phyloP scores from a whole-genome alignment of 2,797 vertebrate species.

The Cyprinella venusta region DNA sequence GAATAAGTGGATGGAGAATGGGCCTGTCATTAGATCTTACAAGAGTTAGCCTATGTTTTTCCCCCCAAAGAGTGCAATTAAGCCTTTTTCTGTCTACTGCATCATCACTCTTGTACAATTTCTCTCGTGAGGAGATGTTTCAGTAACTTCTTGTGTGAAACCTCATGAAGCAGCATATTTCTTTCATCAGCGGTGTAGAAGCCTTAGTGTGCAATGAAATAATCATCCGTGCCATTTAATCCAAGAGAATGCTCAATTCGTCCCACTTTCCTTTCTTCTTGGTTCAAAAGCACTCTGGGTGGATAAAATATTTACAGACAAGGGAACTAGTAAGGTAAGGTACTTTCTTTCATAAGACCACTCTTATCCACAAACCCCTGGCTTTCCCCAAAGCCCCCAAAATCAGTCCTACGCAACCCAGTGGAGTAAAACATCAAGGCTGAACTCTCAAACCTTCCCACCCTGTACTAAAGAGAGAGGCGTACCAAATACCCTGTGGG shows the following conservation, averaged over 20 bases:
- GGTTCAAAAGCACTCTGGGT: slow-evolving; percentile 53
- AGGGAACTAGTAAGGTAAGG: slow-evolving; percentile 62
- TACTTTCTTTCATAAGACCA: slow-evolving; percentile 28
- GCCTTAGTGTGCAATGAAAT: slow-evolving; percentile 71
- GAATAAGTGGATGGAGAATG: neutral
- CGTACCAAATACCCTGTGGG: slow-evolving; percentile 74
- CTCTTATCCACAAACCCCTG: slow-evolving; percentile 49
- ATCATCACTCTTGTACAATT: neutral
- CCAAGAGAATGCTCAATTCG: slow-evolving; percentile 78
- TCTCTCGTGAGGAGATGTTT: slow-evolving; percentile 1
- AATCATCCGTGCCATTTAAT: slow-evolving; percentile 76
- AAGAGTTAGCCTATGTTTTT: neutral
- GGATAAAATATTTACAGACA: slow-evolving; percentile 76
- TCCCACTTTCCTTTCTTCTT: slow-evolving; percentile 68
- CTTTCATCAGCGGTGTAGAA: slow-evolving; percentile 40
- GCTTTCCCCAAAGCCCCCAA: slow-evolving; percentile 19
- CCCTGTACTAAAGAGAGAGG: slow-evolving; percentile 63
- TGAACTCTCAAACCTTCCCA: slow-evolving; percentile 60
- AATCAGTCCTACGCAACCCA: neutral
- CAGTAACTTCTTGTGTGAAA: slow-evolving; percentile 12
- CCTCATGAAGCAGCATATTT: slow-evolving; percentile 4
- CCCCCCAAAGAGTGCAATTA: slow-evolving; percentile 47
- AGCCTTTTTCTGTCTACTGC: slow-evolving; percentile 29
- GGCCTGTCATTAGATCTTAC: neutral
- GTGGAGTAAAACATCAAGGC: slow-evolving; percentile 23